Percentiles rank a stretch among this genome's conserved stretches.
Conservation (phyloP, 2,113 vertebrate species). For the Poeciliopsis prolifica region DNA sequence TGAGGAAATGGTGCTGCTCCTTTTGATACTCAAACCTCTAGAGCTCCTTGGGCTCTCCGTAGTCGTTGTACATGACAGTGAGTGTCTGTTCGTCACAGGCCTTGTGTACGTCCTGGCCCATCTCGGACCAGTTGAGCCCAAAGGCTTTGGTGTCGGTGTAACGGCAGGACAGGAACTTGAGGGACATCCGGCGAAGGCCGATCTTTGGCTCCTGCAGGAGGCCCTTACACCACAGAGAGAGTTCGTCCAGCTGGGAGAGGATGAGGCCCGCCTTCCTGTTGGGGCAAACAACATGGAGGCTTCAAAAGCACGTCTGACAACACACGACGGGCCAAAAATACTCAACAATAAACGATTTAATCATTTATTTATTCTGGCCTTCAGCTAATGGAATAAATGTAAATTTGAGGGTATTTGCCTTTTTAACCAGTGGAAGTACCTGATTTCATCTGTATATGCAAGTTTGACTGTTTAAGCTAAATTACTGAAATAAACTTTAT, state of each 20-base stretch:
- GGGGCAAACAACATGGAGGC: constrained; percentile 2
- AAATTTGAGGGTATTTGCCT: no score
- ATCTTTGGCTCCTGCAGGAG: constrained; percentile 96
- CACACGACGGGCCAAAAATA: no score
- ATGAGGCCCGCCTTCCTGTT: constrained; percentile 94
- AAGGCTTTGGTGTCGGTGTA: constrained; percentile 96
- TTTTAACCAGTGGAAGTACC: no score
- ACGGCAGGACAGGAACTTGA: constrained; percentile 93
- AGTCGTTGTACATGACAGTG: constrained; percentile 93
- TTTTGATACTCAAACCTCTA: constrained; percentile 63
- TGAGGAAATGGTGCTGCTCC: neutral
- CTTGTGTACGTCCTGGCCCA: constrained; percentile 92
- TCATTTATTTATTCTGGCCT: no score
- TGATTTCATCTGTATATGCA: no score
- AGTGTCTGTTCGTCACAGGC: constrained; percentile 94
- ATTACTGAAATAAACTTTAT: no score
- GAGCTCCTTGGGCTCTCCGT: constrained; percentile 92
- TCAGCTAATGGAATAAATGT: no score
- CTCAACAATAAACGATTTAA: no score
- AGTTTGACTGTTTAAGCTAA: no score
- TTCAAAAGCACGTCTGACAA: neutral
- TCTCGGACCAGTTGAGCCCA: constrained; percentile 90
- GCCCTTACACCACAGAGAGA: constrained; percentile 91
- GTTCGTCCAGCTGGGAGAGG: constrained; percentile 91
- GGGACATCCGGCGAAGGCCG: constrained; percentile 86